Conservation (phyloP, 2,888 invertebrate species). For the Xiphydria camelus region DNA sequence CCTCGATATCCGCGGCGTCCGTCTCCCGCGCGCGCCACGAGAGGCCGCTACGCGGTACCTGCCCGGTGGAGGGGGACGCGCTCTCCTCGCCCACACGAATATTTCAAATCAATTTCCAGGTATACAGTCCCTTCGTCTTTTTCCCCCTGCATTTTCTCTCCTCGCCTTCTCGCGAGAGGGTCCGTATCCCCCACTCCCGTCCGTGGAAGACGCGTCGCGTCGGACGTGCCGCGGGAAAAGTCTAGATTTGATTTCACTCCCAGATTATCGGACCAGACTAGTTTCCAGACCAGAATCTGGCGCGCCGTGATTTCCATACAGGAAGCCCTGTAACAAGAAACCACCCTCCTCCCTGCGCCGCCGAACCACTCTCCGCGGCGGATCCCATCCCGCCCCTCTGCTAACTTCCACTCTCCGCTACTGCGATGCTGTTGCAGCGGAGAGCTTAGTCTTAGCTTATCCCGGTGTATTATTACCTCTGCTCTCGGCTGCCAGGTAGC, state of each 20-base stretch:
- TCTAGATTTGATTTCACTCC: slow-evolving; percentile 47
- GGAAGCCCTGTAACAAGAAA: slow-evolving; percentile 55
- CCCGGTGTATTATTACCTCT: slow-evolving; percentile 28
- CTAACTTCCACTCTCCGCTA: not conserved
- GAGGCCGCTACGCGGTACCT: too few relatives aligned
- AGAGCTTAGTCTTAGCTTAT: slow-evolving; percentile 17
- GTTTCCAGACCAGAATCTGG: slow-evolving; percentile 22
- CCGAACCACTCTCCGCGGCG: slow-evolving; percentile 9
- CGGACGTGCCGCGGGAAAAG: too few relatives aligned
- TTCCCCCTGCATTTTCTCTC: too few relatives aligned
- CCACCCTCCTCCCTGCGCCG: slow-evolving; percentile 33
- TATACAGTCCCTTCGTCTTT: too few relatives aligned
- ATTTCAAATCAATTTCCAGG: too few relatives aligned
- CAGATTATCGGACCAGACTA: slow-evolving; percentile 42
- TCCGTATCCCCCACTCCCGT: too few relatives aligned
- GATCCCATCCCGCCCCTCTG: slow-evolving; percentile 3
- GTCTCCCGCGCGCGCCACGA: too few relatives aligned
- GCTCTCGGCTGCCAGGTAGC: slow-evolving; percentile 23
- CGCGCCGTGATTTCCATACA: slow-evolving; percentile 53
- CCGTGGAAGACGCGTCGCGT: too few relatives aligned
- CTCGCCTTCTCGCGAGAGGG: too few relatives aligned
- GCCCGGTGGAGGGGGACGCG: too few relatives aligned
- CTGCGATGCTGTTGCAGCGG: slow-evolving; percentile 2
- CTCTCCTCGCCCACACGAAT: too few relatives aligned
- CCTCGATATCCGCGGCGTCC: too few relatives aligned